Base-by-base conservation (phyloP, 2,797 vertebrate genomes). In the Sebastes dallii region DNA sequence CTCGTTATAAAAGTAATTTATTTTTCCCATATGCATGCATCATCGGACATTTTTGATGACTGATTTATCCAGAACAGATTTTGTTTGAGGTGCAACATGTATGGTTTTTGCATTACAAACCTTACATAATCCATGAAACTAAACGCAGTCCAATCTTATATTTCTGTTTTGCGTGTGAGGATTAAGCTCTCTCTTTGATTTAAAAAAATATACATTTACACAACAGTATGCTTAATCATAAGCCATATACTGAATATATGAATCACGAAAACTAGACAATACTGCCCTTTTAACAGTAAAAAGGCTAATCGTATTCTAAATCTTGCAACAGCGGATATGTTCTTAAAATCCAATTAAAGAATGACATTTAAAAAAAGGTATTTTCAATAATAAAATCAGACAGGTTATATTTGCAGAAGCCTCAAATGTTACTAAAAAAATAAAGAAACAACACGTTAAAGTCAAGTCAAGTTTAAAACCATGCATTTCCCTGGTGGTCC, bases 401-500 rank as follows among this genome's bases (percentile, higher is more conserved):
- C 18, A 59, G 61, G 60, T 66, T 82, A 58, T 66, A 76, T 56
- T 42, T 80, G 32, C 55, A 73, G 36, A 64, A 42, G 20, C 5
- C 1, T 54, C 52, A 52, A 52, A 64, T 34, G 24, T 4, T 62
- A n/a, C 42, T 20, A 71, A 72, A 39, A 78, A 62, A 70, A 62
- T 73, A 71, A 82, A 76, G 27, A 72, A 54, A 75, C 50, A 58
- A 55, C 46, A 69, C 25, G 72, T 56, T 72, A 56, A 67, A 83
- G 66, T 68, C 67, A 66, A 83, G 69, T 68, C 67, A 73, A 62
- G 68, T 83, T 82, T 42, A 77, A 85, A 88, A 29, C 46, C 29
- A 8, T 30, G 70, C 32, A 75, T 87, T 78, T 78, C 80, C 88
- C 58, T 59, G 69, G 84, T 86, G 86, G 88, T 86, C 86, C 75